phyloP scores from a whole-genome alignment of 2,888 invertebrate species.

The Rhimphoctona megacephalus region DNA sequence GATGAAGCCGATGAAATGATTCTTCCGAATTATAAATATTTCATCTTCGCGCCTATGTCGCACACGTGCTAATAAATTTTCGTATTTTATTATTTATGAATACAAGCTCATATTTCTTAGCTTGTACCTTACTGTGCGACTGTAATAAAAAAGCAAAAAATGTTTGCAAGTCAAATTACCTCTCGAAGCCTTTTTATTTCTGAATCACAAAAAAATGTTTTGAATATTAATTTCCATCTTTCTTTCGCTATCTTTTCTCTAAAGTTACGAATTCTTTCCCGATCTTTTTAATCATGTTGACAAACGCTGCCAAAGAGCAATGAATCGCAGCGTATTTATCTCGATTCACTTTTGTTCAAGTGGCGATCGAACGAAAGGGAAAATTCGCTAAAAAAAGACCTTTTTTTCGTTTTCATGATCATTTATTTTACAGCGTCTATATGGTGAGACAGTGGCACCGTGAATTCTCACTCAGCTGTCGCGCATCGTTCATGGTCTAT shows the following conservation, averaged over 20 bases:
- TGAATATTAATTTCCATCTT: not conserved
- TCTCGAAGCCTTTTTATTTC: not conserved
- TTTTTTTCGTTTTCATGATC: slow-evolving; percentile 29
- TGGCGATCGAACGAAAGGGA: slow-evolving; percentile 1
- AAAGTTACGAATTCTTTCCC: not conserved
- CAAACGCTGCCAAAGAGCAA: not conserved
- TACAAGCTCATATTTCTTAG: not conserved
- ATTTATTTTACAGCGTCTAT: slow-evolving; percentile 33
- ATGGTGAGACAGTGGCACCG: slow-evolving; percentile 31
- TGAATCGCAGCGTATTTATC: slow-evolving; percentile 12
- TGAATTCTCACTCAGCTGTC: slow-evolving; percentile 77
- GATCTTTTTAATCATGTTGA: not conserved
- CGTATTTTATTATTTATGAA: not conserved
- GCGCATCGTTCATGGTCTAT: slow-evolving; percentile 75
- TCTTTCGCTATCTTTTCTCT: not conserved
- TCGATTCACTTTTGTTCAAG: slow-evolving; percentile 6
- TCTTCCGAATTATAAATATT: not conserved
- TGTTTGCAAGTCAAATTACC: not conserved
- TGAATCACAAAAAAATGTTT: not conserved
- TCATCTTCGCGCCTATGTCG: not conserved
- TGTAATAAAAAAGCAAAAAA: not conserved
- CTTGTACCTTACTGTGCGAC: not conserved
- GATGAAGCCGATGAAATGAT: not conserved
- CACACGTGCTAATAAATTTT: not conserved
- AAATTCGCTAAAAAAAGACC: slow-evolving; percentile 25